phyloP scores from a whole-genome alignment of 1,140 invertebrate genomes.

The Halesus radiatus region DNA sequence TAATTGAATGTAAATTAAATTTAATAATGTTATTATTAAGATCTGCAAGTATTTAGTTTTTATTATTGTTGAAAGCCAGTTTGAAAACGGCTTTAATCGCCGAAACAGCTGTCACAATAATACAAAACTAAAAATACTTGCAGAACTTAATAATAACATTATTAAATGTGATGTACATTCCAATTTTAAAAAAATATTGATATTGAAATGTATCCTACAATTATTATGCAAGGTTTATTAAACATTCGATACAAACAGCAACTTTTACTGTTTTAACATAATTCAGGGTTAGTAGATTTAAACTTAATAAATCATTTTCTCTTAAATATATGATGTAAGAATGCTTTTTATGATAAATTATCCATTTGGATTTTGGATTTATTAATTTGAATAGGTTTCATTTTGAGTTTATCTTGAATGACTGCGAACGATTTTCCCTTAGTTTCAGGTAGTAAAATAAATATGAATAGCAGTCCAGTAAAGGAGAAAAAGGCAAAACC shows the following conservation, averaged over 20 bases:
- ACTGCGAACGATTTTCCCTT: slow-evolving; percentile 82
- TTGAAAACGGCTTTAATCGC: no score
- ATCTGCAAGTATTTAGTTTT: no score
- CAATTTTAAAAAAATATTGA: no score
- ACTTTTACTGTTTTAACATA: not conserved
- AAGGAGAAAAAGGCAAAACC: slow-evolving; percentile 79
- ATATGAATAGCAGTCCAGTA: slow-evolving; percentile 75
- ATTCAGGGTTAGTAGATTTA: not conserved
- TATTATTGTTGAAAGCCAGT: no score
- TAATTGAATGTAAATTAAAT: no score
- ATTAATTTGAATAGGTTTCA: slow-evolving; percentile 20
- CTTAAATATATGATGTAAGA: not conserved
- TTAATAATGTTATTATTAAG: no score
- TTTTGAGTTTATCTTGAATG: slow-evolving; percentile 66
- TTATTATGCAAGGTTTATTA: not conserved
- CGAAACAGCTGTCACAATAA: no score
- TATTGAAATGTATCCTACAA: no score
- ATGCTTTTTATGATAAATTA: not conserved
- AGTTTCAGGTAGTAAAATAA: slow-evolving; percentile 82
- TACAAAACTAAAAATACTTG: no score
- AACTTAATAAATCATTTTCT: not conserved
- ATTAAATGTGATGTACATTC: no score
- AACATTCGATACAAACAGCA: not conserved
- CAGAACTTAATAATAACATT: no score
- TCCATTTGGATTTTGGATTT: slow-evolving; percentile 28